Conservation (phyloP, 1,140 invertebrate genomes). For the Maniola jurtina region DNA sequence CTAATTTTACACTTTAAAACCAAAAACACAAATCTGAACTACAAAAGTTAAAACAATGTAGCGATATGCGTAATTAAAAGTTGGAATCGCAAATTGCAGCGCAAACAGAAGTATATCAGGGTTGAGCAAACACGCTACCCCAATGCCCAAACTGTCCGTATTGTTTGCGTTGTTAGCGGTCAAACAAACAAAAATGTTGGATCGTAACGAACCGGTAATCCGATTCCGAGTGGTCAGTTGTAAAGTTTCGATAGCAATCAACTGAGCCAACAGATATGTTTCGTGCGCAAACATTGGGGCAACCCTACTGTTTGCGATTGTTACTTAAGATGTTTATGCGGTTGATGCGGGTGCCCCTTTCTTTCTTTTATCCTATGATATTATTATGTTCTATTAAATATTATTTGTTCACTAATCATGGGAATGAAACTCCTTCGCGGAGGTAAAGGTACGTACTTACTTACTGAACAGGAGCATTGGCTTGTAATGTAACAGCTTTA, state of each 20-base stretch:
- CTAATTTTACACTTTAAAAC: background rate
- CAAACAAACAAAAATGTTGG: constrained; percentile 69
- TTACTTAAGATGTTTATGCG: constrained; percentile 33
- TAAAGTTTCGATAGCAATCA: constrained; percentile 76
- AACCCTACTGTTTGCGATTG: constrained; percentile 30
- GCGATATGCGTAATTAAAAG: constrained; percentile 32
- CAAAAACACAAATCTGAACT: background rate
- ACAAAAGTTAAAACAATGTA: constrained; percentile 7
- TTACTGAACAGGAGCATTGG: no score
- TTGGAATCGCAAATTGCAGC: constrained; percentile 32
- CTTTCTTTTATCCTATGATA: background rate
- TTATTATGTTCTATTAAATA: background rate
- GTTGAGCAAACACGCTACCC: constrained; percentile 39
- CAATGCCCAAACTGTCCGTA: constrained; percentile 29
- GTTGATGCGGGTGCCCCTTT: constrained; percentile 3
- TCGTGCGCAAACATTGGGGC: constrained; percentile 62
- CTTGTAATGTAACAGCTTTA: no score
- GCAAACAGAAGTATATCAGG: constrained; percentile 37
- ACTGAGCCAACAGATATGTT: constrained; percentile 72
- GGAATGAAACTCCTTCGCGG: background rate
- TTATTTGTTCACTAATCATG: no score
- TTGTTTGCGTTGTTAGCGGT: constrained; percentile 69
- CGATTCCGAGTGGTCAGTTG: constrained; percentile 72
- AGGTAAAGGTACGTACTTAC: no score
- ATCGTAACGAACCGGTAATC: constrained; percentile 72